Evolutionary conservation across 2,113 vertebrate species (phyloP).

Genomic region (Eonycteris spelaea): DNA sequence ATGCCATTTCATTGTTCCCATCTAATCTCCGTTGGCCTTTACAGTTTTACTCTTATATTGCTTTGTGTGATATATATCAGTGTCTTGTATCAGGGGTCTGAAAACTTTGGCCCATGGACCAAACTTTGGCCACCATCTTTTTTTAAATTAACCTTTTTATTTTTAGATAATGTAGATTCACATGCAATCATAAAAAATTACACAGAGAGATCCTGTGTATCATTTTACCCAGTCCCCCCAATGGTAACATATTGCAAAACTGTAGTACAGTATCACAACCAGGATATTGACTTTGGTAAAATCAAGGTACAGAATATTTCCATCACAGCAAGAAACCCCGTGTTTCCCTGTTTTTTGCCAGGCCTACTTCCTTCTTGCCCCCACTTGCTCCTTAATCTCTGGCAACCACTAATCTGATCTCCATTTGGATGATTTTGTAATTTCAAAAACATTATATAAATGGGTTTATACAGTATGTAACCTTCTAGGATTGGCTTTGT

Average conservation of each 20-base stretch:
- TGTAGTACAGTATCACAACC: neutral
- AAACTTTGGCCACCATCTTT: neutral
- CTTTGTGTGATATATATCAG: neutral
- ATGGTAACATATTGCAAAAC: neutral
- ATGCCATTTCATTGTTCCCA: neutral
- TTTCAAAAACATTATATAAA: neutral
- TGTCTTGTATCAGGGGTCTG: neutral
- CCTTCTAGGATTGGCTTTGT: neutral
- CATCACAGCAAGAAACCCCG: neutral
- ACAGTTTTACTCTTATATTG: neutral
- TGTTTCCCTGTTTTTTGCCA: neutral
- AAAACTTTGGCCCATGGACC: neutral
- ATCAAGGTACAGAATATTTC: neutral
- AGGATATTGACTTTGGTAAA: neutral
- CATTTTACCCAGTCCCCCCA: neutral
- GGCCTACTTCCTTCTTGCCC: neutral
- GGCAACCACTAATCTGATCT: neutral
- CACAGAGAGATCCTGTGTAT: neutral
- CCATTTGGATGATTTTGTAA: neutral
- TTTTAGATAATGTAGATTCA: neutral
- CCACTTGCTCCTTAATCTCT: neutral
- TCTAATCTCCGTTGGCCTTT: neutral
- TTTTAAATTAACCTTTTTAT: neutral
- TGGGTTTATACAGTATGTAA: neutral
- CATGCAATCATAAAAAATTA: neutral